Evolutionary conservation across 1,140 invertebrate genomes (phyloP).

Genomic region (Heliconius himera): DNA sequence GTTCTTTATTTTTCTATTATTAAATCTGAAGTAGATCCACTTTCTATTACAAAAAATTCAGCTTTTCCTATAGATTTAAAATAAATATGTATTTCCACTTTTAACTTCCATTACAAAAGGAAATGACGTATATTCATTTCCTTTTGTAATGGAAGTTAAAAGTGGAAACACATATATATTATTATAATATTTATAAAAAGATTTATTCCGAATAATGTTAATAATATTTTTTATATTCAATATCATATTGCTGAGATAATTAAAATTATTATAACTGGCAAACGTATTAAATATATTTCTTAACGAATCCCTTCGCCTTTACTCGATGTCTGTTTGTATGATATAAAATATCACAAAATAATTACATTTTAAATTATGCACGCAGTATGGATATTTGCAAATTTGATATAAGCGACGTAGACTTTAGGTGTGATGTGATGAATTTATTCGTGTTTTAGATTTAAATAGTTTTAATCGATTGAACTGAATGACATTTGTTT

Average conservation of each 20-base stretch:
- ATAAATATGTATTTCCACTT: background rate
- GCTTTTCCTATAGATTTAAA: background rate
- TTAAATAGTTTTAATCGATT: background rate
- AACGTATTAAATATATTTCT: background rate
- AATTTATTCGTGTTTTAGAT: conserved; percentile 30
- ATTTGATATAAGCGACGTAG: background rate
- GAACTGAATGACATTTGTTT: background rate
- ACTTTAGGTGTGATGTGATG: conserved; percentile 29
- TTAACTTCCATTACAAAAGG: background rate
- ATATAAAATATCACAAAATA: conserved; percentile 6
- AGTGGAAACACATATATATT: no score
- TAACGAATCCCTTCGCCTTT: background rate
- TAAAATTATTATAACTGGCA: background rate
- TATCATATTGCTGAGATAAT: conserved; percentile 1
- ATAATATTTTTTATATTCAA: background rate
- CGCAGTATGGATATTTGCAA: background rate
- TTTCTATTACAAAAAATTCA: background rate
- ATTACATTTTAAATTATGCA: background rate
- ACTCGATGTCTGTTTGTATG: background rate
- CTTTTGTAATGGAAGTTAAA: no score
- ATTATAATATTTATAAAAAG: background rate
- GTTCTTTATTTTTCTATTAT: background rate
- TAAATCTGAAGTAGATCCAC: background rate
- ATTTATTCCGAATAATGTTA: background rate
- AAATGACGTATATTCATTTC: no score